phyloP scores from a whole-genome alignment of 37 sponge, comb jelly and placozoan genomes.

The Tethya wilhelma region DNA sequence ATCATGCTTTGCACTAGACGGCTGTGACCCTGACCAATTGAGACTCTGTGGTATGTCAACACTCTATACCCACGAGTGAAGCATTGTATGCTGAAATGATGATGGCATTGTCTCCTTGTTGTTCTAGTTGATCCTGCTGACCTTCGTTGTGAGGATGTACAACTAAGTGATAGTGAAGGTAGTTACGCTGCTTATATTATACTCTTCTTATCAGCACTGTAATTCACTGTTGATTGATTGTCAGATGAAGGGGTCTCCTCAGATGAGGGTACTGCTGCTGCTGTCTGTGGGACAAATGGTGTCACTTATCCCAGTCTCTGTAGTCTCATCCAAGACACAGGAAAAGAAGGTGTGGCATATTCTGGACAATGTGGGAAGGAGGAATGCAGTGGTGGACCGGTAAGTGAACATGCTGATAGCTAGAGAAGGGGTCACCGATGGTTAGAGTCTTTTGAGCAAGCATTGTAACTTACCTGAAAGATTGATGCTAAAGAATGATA shows the following conservation, averaged over 20 bases:
- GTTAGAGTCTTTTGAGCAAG: too few species aligned
- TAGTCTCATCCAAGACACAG: constrained; percentile 33
- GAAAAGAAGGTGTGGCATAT: constrained; percentile 24
- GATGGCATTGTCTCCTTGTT: not conserved
- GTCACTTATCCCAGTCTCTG: constrained; percentile 37
- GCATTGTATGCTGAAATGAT: too few species aligned
- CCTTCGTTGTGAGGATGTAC: not conserved
- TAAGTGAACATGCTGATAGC: constrained; percentile 6
- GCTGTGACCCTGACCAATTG: constrained; percentile 32
- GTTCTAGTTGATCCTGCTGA: constrained; percentile 1
- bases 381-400: constrained; percentile 34
- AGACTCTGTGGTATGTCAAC: constrained; percentile 48
- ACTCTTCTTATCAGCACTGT: too few species aligned
- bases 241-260: not conserved
- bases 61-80: not conserved
- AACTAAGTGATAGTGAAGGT: constrained; percentile 8
- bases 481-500: too few species aligned
- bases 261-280: constrained; percentile 1
- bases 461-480: too few species aligned
- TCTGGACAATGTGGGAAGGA: constrained; percentile 29
- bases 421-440: too few species aligned
- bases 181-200: too few species aligned
- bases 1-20: constrained; percentile 15
- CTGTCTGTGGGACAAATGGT: constrained; percentile 54
- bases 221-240: too few species aligned